Base-by-base conservation (phyloP, 2,113 vertebrate species). In the Lates calcarifer region DNA sequence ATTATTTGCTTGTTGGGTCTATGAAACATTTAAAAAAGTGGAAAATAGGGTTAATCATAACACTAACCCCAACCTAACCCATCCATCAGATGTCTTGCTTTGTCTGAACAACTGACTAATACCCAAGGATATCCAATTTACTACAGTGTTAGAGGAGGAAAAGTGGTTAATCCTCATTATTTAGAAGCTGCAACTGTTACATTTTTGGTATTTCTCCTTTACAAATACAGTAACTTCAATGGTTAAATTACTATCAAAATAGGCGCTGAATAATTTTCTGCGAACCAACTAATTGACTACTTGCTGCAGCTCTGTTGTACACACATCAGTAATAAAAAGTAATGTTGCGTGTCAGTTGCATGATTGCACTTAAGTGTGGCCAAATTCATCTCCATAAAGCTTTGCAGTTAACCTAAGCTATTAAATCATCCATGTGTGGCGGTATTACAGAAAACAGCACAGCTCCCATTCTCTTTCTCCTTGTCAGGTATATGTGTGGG, bases 401-500 rank as follows among this genome's bases (percentile, higher is more conserved):
- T 76, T 69, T 33, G 53, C 61, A 67, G 17, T 57, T 4, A 45
- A 45, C 22, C 35, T 20, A 8, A 53, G 35, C 61, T 29, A 41
- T 86, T 53, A 60, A 47, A 79, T 75, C 33, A 29, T n/a, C 18
- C 61, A 22, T 57, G 18, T 58, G 47, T 39, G 45, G 26, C 60
- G 24, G 20, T 43, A n/a, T 68, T 56, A 62, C 17, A 69, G 41
- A 37, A 72, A 29, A 49, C 79, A 66, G 39, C 0, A n/a, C 13
- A 56, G 41, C 33, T 65, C 37, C 71, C 62, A 31, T 65, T 51
- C 64, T 77, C 74, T 26, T 8, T 69, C 64, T 74, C 58, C 31
- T 66, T 37, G 39, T 78, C 57, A 77, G 76, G 66, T 82, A 7
- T 63, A 37, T 73, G 74, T 77, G 83, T 84, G 77, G 65, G 82